phyloP scores from a whole-genome alignment of 2,113 vertebrate genomes.

The Amphiprion percula region DNA sequence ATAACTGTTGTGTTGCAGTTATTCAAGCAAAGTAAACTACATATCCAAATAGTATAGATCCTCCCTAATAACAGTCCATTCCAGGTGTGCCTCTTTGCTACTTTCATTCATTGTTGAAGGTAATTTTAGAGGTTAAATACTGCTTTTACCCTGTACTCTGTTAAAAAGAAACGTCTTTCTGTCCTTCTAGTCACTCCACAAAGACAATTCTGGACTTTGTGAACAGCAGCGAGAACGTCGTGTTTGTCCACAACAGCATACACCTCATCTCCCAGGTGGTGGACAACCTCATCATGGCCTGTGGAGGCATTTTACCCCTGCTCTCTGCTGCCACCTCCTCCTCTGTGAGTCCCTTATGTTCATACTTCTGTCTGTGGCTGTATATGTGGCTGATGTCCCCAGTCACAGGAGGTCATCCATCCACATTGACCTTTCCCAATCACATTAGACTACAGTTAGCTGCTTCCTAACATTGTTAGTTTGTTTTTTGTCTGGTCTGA shows the following conservation, averaged over 20 bases:
- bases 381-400: slow-evolving; percentile 16
- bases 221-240: slow-evolving; percentile 96
- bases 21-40: no score
- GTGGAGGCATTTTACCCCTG: slow-evolving; percentile 96
- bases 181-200: slow-evolving; percentile 90
- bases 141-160: neutral
- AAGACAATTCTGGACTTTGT: slow-evolving; percentile 99
- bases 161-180: neutral
- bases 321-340: slow-evolving; percentile 97
- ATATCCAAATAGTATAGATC: no score
- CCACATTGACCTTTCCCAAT: slow-evolving; percentile 80
- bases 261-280: slow-evolving; percentile 98
- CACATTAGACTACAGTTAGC: slow-evolving; percentile 74
- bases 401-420: slow-evolving; percentile 69
- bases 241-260: slow-evolving; percentile 98
- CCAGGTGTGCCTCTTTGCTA: no score
- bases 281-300: slow-evolving; percentile 99
- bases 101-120: no score
- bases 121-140: neutral
- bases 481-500: slow-evolving; percentile 69
- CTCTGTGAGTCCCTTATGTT: slow-evolving; percentile 87
- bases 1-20: no score
- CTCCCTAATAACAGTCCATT: no score
- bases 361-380: neutral
- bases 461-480: slow-evolving; percentile 74